Base-by-base conservation (phyloP, 2,888 invertebrate genomes). In the Eurois occulta region DNA sequence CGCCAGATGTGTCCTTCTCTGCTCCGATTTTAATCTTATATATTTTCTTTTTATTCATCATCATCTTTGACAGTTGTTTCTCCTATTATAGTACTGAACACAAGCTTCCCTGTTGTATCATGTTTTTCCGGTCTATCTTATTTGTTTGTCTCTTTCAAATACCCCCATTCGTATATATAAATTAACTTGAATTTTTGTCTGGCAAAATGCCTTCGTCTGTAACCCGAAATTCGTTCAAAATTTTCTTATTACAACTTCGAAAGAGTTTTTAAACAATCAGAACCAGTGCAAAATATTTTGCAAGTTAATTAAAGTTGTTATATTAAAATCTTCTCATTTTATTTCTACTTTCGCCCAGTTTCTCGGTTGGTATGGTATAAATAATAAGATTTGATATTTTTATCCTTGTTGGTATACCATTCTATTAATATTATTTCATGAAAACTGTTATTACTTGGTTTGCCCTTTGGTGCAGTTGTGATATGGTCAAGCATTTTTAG, bases 261-360 rank as follows among this genome's bases (percentile, higher is more conserved):
- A 78, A 82, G 38, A 71, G 43, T 64, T 71, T 60, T 68, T 52
- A 35, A 80, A 84, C 67, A 80, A 80, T 83, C 80, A 83, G 65
- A 84, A 41, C 46, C 73, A 73, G 70, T 72, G 43, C 28, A 80
- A 80, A 77, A 80, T 78, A 72, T 87, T 88, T 80, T 62, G 64
- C 76, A 89, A 91, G 86, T 89, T 89, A 89, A 91, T 90, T 89
- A 89, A 91, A 91, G 86, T 90, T 87, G 66, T 85, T 83, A 71
- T 85, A 83, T 85, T 87, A 86, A 77, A 75, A 86, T 83, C 80
- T 87, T 87, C 75, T 81, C 82, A 83, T 86, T 89, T 88, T 84
- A 82, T 87, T 87, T 77, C 70, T 71, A 76, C 77, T 83, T 83
- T 87, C 58, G 66, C 72, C 73, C 83, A 81, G 78, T 83, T 85